A percentile compares a stretch with the other conserved stretches of the same genome.
phyloP scores from a whole-genome alignment of 2,113 vertebrate genomes.

The Centropus bengalensis region DNA sequence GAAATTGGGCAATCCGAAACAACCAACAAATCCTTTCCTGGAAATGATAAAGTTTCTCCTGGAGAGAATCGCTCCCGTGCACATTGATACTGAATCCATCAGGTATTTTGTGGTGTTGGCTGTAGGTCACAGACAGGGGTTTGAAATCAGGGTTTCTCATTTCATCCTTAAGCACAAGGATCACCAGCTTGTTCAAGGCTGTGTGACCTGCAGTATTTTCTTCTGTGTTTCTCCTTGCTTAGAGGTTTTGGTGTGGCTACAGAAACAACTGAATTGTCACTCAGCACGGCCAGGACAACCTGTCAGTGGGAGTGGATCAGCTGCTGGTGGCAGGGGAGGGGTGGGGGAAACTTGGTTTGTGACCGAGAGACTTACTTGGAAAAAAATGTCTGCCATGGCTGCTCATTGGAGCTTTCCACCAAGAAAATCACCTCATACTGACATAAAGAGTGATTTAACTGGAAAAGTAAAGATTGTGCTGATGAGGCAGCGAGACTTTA shows the following conservation, averaged over 20 bases:
- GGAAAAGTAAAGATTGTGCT: neutral
- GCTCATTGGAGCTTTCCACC: neutral
- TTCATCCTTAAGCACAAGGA: neutral
- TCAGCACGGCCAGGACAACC: neutral
- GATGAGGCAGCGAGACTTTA: neutral
- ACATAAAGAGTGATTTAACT: neutral
- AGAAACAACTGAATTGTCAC: neutral
- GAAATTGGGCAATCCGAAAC: conserved; percentile 86
- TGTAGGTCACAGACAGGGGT: neutral
- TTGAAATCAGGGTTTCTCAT: neutral
- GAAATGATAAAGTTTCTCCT: conserved; percentile 92
- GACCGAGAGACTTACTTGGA: neutral
- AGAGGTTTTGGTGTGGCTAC: neutral
- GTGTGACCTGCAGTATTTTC: neutral
- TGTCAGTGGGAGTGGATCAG: neutral
- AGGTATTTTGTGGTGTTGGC: conserved; percentile 71
- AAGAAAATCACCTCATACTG: neutral
- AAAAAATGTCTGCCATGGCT: neutral
- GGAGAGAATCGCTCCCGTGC: conserved; percentile 87
- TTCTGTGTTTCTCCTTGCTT: neutral
- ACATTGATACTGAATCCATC: conserved; percentile 87
- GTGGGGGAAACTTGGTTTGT: neutral
- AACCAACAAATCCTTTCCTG: conserved; percentile 88
- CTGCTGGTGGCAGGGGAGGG: neutral
- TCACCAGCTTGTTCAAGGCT: neutral